Percentiles rank a stretch among this genome's conserved stretches.
Evolutionary conservation across 2,113 vertebrate genomes (phyloP).

Genomic region (Ursus arctos): DNA sequence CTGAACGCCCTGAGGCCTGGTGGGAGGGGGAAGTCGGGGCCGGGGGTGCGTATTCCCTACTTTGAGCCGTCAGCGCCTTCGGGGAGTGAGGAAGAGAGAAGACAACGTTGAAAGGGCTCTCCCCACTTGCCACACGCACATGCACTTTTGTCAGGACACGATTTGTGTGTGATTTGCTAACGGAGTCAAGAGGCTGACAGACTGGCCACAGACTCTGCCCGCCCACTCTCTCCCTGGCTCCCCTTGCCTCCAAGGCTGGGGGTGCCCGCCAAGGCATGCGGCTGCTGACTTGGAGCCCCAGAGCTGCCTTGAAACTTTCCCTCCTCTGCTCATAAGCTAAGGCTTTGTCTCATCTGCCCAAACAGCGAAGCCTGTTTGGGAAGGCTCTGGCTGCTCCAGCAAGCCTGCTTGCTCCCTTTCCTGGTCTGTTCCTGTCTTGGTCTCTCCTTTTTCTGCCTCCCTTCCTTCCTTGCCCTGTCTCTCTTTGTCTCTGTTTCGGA

Average conservation of each 20-base stretch:
- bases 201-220: no score
- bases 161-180: background rate
- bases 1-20: no score
- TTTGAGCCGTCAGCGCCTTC: background rate
- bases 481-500: background rate
- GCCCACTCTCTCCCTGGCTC: background rate
- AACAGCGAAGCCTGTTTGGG: background rate
- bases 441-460: background rate
- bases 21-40: no score
- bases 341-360: background rate
- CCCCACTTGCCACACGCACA: background rate
- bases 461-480: background rate
- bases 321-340: background rate
- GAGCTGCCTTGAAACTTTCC: background rate
- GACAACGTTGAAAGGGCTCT: background rate
- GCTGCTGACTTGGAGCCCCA: conserved; percentile 68
- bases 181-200: background rate
- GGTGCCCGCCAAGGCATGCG: background rate
- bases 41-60: background rate
- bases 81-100: background rate
- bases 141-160: background rate
- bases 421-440: no score
- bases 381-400: background rate
- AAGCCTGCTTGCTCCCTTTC: background rate
- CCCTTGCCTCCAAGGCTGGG: background rate